Evolutionary conservation across 2,888 invertebrate genomes (phyloP), one percentile per base, ranked within the genome.

Genomic region (Clitarchus hookeri): DNA sequence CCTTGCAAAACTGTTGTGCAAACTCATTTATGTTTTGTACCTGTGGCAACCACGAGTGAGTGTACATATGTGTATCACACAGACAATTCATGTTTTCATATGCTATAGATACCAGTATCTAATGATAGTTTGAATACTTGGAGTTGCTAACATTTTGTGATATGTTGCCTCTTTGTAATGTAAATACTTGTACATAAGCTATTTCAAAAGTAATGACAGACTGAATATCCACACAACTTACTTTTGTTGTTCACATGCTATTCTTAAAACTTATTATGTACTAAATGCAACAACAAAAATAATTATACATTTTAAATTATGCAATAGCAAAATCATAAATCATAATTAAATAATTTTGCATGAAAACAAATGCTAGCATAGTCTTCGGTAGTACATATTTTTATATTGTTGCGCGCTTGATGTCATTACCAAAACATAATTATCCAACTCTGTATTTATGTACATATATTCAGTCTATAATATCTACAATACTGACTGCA

Each of bases 361-460:
- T 65, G 65, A 65, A 48, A 65, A 65, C 65, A 65, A 65, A 65
- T n/a, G 48, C 19, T 65, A 65, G 65, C 65, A 65, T 65, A 65
- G 65, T n/a, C 19, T 65, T 65, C 16, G 16, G 65, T 23, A 65
- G 65, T 65, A 65, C 65, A 65, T 65, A 65, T 65, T 65, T 65
- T 65, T 65, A 65, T 65, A 65, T 65, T 23, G 65, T n/a, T 65
- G 16, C 16, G 16, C 16, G 65, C 65, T 65, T 65, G 23, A 65
- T 65, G 65, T 65, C 19, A 65, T 48, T 48, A 48, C 48, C 11
- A 48, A 48, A 2, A 48, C 48, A 8, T 16, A 48, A 48, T 48
- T 48, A 48, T 65, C 65, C n/a, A n/a, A 65, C 65, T 65, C 65
- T 65, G n/a, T 65, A 65, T 65, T 65, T 65, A 65, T 65, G 65